A percentile compares a stretch with the other conserved stretches of the same genome.
phyloP scores from a whole-genome alignment of 1,140 invertebrate species.

The Venustaconcha ellipsiformis region DNA sequence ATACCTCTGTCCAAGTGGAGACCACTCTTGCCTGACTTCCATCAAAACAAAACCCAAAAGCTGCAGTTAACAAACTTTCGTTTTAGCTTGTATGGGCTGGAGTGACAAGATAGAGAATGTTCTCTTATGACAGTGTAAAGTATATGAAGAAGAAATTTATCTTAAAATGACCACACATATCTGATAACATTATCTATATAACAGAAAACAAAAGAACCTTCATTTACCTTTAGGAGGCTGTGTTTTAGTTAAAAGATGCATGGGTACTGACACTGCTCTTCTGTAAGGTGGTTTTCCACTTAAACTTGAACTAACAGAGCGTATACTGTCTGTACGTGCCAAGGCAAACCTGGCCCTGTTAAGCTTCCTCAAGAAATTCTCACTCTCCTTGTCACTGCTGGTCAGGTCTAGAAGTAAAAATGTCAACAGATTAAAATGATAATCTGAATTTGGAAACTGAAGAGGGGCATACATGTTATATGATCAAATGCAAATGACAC shows the following conservation, averaged over 20 bases:
- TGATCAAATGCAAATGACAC: too few relatives aligned
- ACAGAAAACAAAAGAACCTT: not conserved
- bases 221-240: slow-evolving; percentile 84
- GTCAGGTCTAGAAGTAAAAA: slow-evolving; percentile 79
- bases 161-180: not conserved
- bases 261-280: slow-evolving; percentile 76
- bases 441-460: too few relatives aligned
- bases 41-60: not conserved
- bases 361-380: slow-evolving; percentile 89
- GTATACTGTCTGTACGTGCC: slow-evolving; percentile 75
- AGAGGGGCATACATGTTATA: too few relatives aligned
- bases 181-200: too few relatives aligned
- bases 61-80: not conserved
- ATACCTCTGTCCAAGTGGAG: too few relatives aligned
- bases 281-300: slow-evolving; percentile 96
- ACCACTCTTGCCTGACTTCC: not conserved
- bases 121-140: not conserved
- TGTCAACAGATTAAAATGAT: not conserved
- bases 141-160: not conserved
- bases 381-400: slow-evolving; percentile 90
- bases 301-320: slow-evolving; percentile 90
- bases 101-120: not conserved
- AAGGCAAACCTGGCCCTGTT: slow-evolving; percentile 91
- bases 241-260: slow-evolving; percentile 64
- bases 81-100: not conserved